A percentile compares a stretch with the other conserved stretches of the same genome.
phyloP scores from a whole-genome alignment of 2,797 vertebrate species.

The Urophycis tenuis region DNA sequence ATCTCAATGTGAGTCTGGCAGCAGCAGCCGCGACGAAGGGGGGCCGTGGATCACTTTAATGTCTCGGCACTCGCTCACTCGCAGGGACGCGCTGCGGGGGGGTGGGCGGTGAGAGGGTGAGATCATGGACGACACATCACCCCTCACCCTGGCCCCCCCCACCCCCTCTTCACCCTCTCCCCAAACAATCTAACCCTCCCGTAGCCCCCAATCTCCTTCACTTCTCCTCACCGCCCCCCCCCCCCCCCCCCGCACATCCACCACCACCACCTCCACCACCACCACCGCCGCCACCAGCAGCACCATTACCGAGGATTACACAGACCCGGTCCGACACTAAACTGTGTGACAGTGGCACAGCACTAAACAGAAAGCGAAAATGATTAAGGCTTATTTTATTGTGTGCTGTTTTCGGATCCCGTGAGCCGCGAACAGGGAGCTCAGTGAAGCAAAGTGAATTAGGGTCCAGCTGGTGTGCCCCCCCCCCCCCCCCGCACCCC shows the following conservation, averaged over 20 bases:
- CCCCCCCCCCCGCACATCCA: neutral
- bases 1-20: constrained; percentile 58
- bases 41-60: constrained; percentile 68
- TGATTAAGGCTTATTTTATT: constrained; percentile 59
- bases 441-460: constrained; percentile 69
- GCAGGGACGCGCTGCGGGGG: neutral
- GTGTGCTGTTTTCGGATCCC: constrained; percentile 52
- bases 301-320: constrained; percentile 1
- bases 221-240: constrained; percentile 12
- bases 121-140: constrained; percentile 53
- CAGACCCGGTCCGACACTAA: constrained; percentile 45
- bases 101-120: constrained; percentile 52
- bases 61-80: constrained; percentile 25
- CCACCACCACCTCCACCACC: constrained; percentile 12
- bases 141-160: constrained; percentile 20
- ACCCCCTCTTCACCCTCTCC: neutral
- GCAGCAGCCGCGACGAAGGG: constrained; percentile 48
- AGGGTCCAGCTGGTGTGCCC: constrained; percentile 59
- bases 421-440: constrained; percentile 57
- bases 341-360: constrained; percentile 61
- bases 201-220: no score
- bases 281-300: neutral
- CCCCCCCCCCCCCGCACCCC: neutral
- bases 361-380: constrained; percentile 64
- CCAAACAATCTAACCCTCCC: no score